Percentiles rank a stretch among this genome's conserved stretches.
Evolutionary conservation across 2,888 invertebrate species (phyloP).

Genomic region (Subacronicta megacephala): DNA sequence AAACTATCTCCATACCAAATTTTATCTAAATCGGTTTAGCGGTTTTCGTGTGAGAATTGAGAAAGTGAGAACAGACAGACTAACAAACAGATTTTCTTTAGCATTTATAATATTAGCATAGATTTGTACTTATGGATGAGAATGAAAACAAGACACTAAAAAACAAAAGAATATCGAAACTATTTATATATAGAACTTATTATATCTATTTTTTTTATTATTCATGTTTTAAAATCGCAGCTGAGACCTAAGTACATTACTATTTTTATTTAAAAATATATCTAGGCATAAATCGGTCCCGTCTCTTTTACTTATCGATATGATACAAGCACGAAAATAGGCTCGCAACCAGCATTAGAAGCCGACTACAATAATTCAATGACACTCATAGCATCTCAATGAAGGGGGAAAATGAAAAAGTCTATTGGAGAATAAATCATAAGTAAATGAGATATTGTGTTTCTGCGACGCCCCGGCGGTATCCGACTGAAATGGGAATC

Average conservation of each 20-base stretch:
- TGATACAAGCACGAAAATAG: slow-evolving; percentile 15
- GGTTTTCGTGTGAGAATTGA: too few relatives aligned
- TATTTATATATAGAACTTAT: neutral
- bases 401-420: slow-evolving; percentile 72
- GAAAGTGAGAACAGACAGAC: too few relatives aligned
- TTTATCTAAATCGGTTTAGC: too few relatives aligned
- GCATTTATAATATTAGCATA: too few relatives aligned
- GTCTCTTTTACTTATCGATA: neutral
- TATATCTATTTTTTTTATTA: too few relatives aligned
- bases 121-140: neutral
- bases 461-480: slow-evolving; percentile 66
- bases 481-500: slow-evolving; percentile 73
- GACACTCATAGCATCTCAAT: slow-evolving; percentile 66
- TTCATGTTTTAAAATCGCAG: too few relatives aligned
- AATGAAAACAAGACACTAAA: too few relatives aligned
- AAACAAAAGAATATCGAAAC: neutral
- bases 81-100: too few relatives aligned
- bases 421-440: slow-evolving; percentile 81
- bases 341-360: slow-evolving; percentile 34
- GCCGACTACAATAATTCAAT: slow-evolving; percentile 64
- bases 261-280: too few relatives aligned
- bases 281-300: neutral
- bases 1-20: too few relatives aligned
- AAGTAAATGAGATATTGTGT: slow-evolving; percentile 81
- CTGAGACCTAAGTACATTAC: too few relatives aligned